Percentiles rank a stretch among this genome's conserved stretches.
Evolutionary conservation across 2,797 vertebrate species (phyloP).

Genomic region (Rhinoraja longicauda): DNA sequence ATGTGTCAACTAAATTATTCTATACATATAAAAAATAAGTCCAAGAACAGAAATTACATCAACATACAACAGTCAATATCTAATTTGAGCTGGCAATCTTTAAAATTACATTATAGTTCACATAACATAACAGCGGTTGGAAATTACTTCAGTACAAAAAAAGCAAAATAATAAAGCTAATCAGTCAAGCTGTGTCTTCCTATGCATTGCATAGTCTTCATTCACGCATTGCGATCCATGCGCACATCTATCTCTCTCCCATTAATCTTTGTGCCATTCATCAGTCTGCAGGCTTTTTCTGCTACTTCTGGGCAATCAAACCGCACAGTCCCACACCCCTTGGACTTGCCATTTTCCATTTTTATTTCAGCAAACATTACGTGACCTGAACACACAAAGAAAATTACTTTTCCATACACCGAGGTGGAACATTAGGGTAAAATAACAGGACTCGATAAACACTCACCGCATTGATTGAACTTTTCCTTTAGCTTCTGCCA

Average conservation of each 20-base stretch:
- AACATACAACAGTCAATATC: conserved; percentile 58
- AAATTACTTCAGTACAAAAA: conserved; percentile 32
- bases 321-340: conserved; percentile 93
- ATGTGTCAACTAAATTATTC: conserved; percentile 60
- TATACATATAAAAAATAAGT: conserved; percentile 66
- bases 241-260: conserved; percentile 96
- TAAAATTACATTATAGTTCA: conserved; percentile 65
- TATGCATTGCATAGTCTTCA: conserved; percentile 52
- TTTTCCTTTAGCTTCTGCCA: conserved; percentile 99
- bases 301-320: conserved; percentile 90
- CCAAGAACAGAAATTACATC: conserved; percentile 65
- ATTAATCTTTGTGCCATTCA: conserved; percentile 98
- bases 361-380: conserved; percentile 98
- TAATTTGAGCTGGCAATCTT: conserved; percentile 65
- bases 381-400: conserved; percentile 65
- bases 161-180: conserved; percentile 59
- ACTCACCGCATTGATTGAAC: conserved; percentile 91
- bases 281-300: conserved; percentile 90
- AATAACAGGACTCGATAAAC: conserved; percentile 43
- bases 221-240: conserved; percentile 87
- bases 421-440: conserved; percentile 39
- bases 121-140: conserved; percentile 38
- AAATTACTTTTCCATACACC: neutral
- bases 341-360: conserved; percentile 97
- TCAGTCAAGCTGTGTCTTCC: conserved; percentile 62